Evolutionary conservation across 2,113 vertebrate species (phyloP).

Genomic region (Mastomys coucha): DNA sequence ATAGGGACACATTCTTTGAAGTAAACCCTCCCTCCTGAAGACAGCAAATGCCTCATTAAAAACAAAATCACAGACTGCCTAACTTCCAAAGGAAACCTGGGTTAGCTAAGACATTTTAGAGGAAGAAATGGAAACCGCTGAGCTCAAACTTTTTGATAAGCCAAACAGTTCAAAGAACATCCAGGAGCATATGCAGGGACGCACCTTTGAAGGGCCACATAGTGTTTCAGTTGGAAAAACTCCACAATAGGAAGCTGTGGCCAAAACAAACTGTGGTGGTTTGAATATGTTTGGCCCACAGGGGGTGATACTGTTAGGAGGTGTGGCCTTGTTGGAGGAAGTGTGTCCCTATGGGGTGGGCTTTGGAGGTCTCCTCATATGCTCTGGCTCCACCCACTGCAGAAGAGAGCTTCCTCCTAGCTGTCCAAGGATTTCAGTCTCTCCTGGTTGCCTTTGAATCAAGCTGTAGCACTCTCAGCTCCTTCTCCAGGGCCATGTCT

Average conservation of each 20-base stretch:
- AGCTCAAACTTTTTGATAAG: background rate
- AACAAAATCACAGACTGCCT: background rate
- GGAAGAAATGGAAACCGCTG: background rate
- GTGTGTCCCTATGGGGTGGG: no score
- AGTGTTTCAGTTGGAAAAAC: background rate
- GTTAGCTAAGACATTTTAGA: background rate
- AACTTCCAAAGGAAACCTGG: background rate
- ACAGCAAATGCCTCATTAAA: background rate
- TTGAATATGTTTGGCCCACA: no score
- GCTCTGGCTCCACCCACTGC: no score
- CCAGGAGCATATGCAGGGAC: background rate
- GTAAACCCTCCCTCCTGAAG: background rate
- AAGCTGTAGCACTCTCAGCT: no score
- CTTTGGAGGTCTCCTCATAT: no score
- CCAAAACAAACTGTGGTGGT: background rate
- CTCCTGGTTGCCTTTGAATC: no score
- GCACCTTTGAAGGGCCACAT: background rate
- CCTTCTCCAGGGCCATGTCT: no score
- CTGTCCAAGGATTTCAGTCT: no score
- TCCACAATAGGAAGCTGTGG: background rate
- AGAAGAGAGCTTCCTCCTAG: no score
- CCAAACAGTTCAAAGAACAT: background rate
- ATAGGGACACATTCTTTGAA: fast-evolving
- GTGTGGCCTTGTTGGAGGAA: no score
- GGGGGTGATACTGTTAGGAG: no score